These are phyloP conservation scores for Ceratina calcarata DNA, from an alignment of 1,140 invertebrate species.

Conservation along the genomic window DNA sequence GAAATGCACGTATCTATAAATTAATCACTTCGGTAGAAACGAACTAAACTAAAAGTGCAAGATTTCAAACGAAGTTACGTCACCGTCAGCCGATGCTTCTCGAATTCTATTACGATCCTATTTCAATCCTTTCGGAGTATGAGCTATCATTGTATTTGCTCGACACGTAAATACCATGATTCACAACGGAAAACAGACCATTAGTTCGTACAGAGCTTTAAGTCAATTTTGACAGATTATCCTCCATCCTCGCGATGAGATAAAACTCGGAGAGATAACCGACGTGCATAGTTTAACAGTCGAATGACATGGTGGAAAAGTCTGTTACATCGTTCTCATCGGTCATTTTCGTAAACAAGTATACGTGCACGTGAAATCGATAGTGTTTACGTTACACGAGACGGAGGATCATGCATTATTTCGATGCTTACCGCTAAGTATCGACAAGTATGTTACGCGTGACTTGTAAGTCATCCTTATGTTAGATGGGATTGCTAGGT, in stretches of 20 bases:
- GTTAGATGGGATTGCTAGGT: conserved; percentile 26
- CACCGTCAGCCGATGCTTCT: neutral
- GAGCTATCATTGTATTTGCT: neutral
- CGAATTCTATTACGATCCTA: neutral
- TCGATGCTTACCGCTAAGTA: conserved; percentile 37
- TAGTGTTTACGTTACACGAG: conserved; percentile 12
- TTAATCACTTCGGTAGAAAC: conserved; percentile 20
- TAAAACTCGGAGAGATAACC: neutral
- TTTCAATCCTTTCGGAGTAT: neutral
- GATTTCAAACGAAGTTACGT: neutral
- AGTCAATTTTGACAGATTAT: conserved; percentile 1
- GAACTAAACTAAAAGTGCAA: neutral
- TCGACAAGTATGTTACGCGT: conserved; percentile 40
- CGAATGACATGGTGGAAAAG: neutral
- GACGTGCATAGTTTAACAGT: neutral
- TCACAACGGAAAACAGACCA: conserved; percentile 29
- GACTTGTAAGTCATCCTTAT: conserved; percentile 72
- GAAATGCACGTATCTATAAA: conserved; percentile 1
- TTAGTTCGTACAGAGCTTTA: neutral
- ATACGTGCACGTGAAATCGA: neutral
- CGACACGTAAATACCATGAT: conserved; percentile 19
- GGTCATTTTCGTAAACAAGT: neutral
- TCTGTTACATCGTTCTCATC: neutral
- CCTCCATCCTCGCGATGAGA: neutral
- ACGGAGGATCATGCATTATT: conserved; percentile 13